These are phyloP conservation scores for Helicoverpa assulta DNA, from an alignment of 2,888 invertebrate species.

Conservation along the genomic window DNA sequence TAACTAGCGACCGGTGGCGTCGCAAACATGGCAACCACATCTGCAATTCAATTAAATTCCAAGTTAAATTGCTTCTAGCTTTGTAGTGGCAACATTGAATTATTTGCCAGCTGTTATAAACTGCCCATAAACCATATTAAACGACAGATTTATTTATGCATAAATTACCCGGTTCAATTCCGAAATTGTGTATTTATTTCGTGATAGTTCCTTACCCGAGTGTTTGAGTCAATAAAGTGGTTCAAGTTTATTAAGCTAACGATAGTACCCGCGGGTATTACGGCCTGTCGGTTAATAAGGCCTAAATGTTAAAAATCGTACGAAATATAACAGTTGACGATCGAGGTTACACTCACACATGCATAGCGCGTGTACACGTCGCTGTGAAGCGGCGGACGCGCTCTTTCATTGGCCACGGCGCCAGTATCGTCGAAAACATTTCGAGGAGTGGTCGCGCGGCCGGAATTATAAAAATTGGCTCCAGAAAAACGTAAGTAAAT, in stretches of 20 bases:
- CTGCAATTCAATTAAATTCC: conserved; percentile 80
- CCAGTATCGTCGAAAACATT: no score
- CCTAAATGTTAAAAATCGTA: no score
- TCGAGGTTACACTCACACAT: no score
- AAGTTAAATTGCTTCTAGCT: conserved; percentile 78
- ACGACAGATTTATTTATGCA: conserved; percentile 77
- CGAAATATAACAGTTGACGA: no score
- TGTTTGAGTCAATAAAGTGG: conserved; percentile 28
- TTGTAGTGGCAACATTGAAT: conserved; percentile 75
- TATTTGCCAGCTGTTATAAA: conserved; percentile 81
- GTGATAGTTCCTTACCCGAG: conserved; percentile 46
- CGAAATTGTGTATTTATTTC: conserved; percentile 57
- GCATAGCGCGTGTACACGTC: no score
- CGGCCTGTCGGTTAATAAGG: no score
- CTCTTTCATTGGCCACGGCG: no score
- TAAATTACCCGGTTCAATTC: conserved; percentile 65
- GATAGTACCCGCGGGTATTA: no score
- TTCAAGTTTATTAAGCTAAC: conserved; percentile 20
- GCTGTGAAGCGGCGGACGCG: no score
- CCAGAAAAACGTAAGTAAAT: no score
- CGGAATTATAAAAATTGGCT: no score
- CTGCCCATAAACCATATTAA: conserved; percentile 79
- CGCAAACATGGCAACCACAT: conserved; percentile 70
- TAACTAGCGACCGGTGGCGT: conserved; percentile 53
- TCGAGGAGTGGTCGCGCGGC: no score